Percentiles rank a stretch among this genome's conserved stretches.
These are phyloP conservation scores for Bubo scandiacus DNA, from an alignment of 2,113 vertebrate species.

Conservation along the genomic window DNA sequence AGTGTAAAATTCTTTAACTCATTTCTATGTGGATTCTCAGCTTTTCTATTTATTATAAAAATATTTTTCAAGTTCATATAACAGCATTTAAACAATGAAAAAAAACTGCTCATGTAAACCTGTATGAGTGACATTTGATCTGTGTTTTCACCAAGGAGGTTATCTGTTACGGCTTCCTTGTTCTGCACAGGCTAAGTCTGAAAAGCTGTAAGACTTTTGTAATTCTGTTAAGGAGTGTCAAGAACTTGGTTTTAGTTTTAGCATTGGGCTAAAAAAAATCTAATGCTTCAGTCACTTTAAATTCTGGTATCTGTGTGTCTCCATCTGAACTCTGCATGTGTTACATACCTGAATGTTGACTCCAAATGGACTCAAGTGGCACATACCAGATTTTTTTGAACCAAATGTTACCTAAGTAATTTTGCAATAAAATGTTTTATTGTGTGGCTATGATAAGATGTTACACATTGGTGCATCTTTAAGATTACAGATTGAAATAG, in stretches of 20 bases:
- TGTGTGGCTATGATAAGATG: neutral
- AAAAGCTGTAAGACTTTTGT: neutral
- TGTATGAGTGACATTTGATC: neutral
- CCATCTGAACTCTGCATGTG: neutral
- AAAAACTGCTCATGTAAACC: neutral
- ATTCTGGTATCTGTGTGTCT: neutral
- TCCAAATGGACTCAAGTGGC: neutral
- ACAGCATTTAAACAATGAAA: neutral
- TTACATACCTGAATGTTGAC: neutral
- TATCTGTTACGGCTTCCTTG: neutral
- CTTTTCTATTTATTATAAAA: neutral
- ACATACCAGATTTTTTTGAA: neutral
- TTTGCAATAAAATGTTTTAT: neutral
- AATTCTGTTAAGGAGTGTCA: neutral
- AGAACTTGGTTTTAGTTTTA: neutral
- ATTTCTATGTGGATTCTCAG: neutral
- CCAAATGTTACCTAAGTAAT: neutral
- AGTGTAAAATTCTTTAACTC: neutral
- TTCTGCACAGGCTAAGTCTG: neutral
- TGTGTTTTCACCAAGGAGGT: neutral
- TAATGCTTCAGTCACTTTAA: neutral
- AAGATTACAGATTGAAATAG: neutral
- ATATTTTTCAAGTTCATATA: neutral
- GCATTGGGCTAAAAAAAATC: neutral
- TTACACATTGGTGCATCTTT: neutral